A percentile compares a stretch with the other conserved stretches of the same genome.
Conservation (phyloP, 2,888 invertebrate genomes). For the Pegoplata infirma region DNA sequence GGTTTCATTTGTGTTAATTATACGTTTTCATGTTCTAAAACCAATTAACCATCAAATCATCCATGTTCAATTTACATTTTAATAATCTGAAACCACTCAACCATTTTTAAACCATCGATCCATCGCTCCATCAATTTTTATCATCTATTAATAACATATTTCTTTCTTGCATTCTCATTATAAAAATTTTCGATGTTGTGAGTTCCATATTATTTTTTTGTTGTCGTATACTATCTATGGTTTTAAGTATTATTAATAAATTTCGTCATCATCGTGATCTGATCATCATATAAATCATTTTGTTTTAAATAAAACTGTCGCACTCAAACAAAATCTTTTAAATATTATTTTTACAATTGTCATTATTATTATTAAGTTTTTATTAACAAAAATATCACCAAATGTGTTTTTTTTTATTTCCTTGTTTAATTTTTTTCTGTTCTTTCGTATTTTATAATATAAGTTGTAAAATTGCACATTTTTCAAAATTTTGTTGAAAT, state of each 20-base stretch:
- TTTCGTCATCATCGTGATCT: conserved; percentile 11
- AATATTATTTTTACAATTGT: not conserved
- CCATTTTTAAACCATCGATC: no score
- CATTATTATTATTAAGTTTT: not conserved
- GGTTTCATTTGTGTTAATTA: not conserved
- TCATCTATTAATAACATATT: no score
- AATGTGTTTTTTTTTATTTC: not conserved
- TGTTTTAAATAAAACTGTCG: not conserved
- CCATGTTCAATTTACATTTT: no score
- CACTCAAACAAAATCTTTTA: not conserved
- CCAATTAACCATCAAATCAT: not conserved
- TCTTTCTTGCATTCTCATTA: no score
- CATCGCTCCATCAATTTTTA: no score
- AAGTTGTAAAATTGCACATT: conserved; percentile 16
- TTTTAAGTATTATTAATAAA: not conserved
- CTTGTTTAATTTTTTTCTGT: not conserved
- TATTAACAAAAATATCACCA: not conserved
- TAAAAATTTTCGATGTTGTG: conserved; percentile 42
- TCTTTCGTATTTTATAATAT: conserved; percentile 3
- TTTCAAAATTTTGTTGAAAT: conserved; percentile 8
- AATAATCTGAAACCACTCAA: no score
- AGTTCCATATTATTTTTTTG: not conserved
- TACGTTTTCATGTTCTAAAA: not conserved
- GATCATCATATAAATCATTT: not conserved
- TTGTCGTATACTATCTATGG: not conserved